Evolutionary conservation across 2,888 invertebrate genomes (phyloP).

Genomic region (Uropetala carovei): DNA sequence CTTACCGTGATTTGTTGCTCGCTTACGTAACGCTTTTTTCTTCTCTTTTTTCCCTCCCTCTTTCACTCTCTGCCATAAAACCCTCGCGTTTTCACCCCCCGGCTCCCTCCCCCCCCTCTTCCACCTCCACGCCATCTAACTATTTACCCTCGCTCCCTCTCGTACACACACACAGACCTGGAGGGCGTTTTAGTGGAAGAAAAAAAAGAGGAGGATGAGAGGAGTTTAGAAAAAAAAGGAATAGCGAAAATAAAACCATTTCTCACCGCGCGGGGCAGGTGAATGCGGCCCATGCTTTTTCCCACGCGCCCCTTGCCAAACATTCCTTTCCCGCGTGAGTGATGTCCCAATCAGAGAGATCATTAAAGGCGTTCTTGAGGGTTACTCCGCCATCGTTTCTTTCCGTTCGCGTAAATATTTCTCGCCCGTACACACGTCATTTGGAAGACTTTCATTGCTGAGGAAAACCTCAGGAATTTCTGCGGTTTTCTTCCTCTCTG

Average conservation of each 20-base stretch:
- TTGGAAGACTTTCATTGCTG: neutral
- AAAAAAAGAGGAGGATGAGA: neutral
- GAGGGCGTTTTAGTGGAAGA: neutral
- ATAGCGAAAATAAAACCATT: constrained; percentile 49
- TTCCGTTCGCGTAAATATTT: neutral
- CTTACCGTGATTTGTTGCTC: constrained; percentile 46
- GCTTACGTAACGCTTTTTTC: neutral
- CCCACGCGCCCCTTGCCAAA: constrained; percentile 15
- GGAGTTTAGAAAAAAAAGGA: constrained; percentile 4
- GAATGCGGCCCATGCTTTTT: constrained; percentile 42
- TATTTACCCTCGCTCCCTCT: neutral
- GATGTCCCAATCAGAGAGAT: constrained; percentile 24
- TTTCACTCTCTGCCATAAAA: neutral
- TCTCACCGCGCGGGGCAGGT: constrained; percentile 41
- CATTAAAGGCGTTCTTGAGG: constrained; percentile 15
- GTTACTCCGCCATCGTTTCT: neutral
- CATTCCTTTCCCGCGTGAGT: neutral
- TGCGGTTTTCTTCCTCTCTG: neutral
- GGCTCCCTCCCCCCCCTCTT: neutral
- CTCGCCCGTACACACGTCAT: neutral
- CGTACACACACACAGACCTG: neutral
- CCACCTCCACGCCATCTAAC: neutral
- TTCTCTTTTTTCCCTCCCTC: neutral
- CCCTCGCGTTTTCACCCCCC: neutral
- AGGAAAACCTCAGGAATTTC: neutral